phyloP scores from a whole-genome alignment of 2,113 vertebrate genomes.

The Tragelaphus imberbis region DNA sequence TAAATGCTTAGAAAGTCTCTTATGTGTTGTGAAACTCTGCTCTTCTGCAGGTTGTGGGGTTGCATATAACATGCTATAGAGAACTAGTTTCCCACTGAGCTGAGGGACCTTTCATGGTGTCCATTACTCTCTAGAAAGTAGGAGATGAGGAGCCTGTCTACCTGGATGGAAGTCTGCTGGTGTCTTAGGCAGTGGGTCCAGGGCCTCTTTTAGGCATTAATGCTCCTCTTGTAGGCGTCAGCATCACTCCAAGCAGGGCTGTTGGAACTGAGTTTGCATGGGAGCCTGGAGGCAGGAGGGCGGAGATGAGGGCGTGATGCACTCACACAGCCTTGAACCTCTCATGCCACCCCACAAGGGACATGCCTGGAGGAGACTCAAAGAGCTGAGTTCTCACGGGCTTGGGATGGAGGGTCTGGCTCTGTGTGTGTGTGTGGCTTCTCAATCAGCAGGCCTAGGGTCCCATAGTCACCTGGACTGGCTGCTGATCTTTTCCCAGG shows the following conservation, averaged over 20 bases:
- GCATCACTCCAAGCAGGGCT: not conserved
- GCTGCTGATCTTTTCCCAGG: not conserved
- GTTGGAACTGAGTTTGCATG: not conserved
- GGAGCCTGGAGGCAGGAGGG: not conserved
- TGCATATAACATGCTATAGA: too few species aligned
- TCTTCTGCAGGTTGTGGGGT: too few species aligned
- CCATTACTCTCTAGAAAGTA: not conserved
- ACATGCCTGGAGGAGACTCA: not conserved
- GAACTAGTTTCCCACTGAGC: too few species aligned
- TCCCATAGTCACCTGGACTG: not conserved
- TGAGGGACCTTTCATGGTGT: not conserved
- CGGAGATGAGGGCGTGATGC: not conserved
- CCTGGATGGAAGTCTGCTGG: not conserved
- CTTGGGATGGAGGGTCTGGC: not conserved
- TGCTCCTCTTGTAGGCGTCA: not conserved
- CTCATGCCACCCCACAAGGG: not conserved
- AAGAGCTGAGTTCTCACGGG: not conserved
- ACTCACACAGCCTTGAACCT: rapidly evolving
- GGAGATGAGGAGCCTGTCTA: not conserved
- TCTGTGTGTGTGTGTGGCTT: not conserved
- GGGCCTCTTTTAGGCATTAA: not conserved
- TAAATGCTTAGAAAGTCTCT: too few species aligned
- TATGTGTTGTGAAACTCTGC: too few species aligned
- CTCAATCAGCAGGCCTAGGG: not conserved
- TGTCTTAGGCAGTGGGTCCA: not conserved